Evolutionary conservation across 1,140 invertebrate genomes (phyloP).

Genomic region (Yoshiicerus persimilis): DNA sequence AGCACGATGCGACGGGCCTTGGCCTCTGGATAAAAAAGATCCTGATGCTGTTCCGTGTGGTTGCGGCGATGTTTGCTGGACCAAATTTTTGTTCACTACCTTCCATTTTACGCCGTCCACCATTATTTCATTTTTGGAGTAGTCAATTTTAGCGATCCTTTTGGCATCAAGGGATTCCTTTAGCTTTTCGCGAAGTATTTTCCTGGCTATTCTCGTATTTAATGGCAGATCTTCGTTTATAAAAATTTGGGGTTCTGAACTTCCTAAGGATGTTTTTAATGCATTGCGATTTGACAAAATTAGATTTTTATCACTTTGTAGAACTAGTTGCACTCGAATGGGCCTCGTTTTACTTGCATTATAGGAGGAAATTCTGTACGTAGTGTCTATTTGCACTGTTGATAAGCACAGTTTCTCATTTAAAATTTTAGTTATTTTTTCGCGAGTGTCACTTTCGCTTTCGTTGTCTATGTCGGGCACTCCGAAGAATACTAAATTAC

Average conservation of each 20-base stretch:
- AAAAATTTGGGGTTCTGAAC: neutral
- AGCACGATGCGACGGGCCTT: no score
- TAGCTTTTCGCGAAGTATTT: neutral
- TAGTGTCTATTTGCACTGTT: neutral
- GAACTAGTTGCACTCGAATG: neutral
- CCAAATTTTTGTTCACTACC: neutral
- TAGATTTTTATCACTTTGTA: neutral
- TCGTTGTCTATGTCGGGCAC: neutral
- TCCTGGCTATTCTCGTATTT: neutral
- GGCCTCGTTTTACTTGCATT: neutral
- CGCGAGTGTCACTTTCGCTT: neutral
- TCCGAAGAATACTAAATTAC: neutral
- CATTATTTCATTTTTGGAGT: neutral
- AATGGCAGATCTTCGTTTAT: neutral
- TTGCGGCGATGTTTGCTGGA: neutral
- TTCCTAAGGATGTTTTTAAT: neutral
- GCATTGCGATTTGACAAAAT: neutral
- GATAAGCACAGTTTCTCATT: no score
- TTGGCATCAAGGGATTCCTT: neutral
- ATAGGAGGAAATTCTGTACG: neutral
- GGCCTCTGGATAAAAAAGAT: no score
- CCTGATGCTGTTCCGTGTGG: no score
- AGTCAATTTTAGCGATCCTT: neutral
- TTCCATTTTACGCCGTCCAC: neutral
- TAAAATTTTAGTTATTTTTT: neutral